Evolutionary conservation across 2,797 vertebrate species (phyloP), one percentile per base, ranked within the genome.

Genomic region (Anolis apletophallus): DNA sequence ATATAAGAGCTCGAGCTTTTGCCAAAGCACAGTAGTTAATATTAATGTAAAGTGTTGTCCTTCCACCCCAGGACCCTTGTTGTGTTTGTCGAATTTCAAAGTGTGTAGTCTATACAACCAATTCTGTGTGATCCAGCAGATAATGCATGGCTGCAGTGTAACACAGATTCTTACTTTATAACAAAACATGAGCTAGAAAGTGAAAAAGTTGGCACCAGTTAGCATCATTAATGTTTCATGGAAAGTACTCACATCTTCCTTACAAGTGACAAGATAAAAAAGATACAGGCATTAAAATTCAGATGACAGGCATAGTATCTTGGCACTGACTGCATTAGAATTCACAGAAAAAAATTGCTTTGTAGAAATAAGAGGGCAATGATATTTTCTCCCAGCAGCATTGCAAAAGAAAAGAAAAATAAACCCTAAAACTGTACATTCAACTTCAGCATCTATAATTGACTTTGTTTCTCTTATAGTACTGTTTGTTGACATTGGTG

Each of bases 211-310:
- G 88, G 80, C 81, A 91, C 69, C 78, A 83, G 86, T 93, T 93
- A 87, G 54, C 52, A 14, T 57, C 74, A 90, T 93, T 89, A 94
- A 93, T 88, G 81, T 94, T 94, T 94, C 90, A 93, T 93, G 88
- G 91, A 93, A 79, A 89, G 40, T 77, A 91, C 81, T 93, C 84
- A 84, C 71, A 91, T 86, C 87, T 83, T 88, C 85, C 74, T 74
- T 90, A 88, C 78, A 89, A 91, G 64, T 90, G 89, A 86, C 81
- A 91, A 77, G 68, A 89, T 87, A 59, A 67, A 88, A 94, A 92
- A 90, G 81, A 91, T 80, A 17, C 6, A 81, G 50, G 68, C 86
- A 93, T 93, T 94, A 92, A 92, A 92, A 94, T 92, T 94, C 91
- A 92, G 87, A 40, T 85, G 92, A 87, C 72, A 82, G 36, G 81